phyloP scores from a whole-genome alignment of 2,888 invertebrate species.

The Conchocele bisecta region DNA sequence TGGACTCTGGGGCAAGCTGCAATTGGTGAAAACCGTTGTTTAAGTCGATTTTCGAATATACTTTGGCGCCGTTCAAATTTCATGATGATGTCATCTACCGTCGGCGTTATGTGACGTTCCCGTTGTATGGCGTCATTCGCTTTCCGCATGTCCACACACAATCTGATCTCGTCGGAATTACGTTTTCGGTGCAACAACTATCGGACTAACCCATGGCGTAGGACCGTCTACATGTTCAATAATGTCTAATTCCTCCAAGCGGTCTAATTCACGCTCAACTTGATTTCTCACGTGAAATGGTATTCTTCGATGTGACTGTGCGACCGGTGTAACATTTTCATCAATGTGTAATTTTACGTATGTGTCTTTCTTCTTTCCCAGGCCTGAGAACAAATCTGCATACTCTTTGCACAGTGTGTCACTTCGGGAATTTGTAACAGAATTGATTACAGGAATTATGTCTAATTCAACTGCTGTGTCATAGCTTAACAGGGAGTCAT shows the following conservation, averaged over 20 bases:
- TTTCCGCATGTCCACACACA: slow-evolving; percentile 62
- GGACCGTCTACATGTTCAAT: slow-evolving; percentile 65
- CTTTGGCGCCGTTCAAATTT: slow-evolving; percentile 51
- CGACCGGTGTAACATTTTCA: slow-evolving; percentile 28
- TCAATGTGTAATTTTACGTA: slow-evolving; percentile 53
- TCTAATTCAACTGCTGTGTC: slow-evolving; percentile 7
- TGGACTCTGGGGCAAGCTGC: slow-evolving; percentile 43
- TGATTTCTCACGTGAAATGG: slow-evolving; percentile 60
- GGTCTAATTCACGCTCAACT: slow-evolving; percentile 58
- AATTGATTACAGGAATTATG: slow-evolving; percentile 5
- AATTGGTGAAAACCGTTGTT: slow-evolving; percentile 59
- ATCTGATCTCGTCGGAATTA: slow-evolving; percentile 51
- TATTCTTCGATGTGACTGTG: slow-evolving; percentile 49
- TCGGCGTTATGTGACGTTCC: slow-evolving; percentile 47
- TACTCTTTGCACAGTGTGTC: slow-evolving; percentile 10
- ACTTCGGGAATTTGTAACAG: not conserved
- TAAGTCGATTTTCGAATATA: slow-evolving; percentile 54
- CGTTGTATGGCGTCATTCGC: slow-evolving; percentile 53
- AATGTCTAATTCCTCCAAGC: slow-evolving; percentile 57
- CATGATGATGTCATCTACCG: slow-evolving; percentile 52
- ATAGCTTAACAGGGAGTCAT: too few relatives aligned
- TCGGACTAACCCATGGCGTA: slow-evolving; percentile 65
- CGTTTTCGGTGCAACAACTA: slow-evolving; percentile 61
- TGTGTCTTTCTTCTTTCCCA: slow-evolving; percentile 36
- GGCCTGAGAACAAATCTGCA: slow-evolving; percentile 21